Conservation (phyloP, 1,140 invertebrate species). For the Homarus americanus region DNA sequence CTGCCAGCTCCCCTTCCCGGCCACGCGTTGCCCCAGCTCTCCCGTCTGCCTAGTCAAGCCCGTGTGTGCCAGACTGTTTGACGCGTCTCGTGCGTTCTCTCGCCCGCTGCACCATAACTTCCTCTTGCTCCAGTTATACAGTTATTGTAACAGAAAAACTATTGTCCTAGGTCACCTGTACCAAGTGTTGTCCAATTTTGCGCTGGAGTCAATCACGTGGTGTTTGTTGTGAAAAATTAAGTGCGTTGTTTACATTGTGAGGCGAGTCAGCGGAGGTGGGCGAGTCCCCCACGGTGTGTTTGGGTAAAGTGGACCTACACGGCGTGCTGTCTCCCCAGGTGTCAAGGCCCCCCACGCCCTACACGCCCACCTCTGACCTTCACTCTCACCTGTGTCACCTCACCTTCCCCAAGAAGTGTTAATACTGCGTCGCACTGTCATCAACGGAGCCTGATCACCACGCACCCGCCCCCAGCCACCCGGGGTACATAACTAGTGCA, state of each 20-base stretch:
- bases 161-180: background rate
- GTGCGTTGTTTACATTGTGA: slow-evolving; percentile 12
- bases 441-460: too few species aligned
- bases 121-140: background rate
- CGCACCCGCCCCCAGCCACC: too few species aligned
- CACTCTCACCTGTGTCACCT: background rate
- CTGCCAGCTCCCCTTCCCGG: background rate
- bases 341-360: background rate
- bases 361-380: background rate
- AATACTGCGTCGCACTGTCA: too few species aligned
- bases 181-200: background rate
- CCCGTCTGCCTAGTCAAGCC: slow-evolving; percentile 50
- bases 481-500: too few species aligned
- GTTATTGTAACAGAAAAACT: background rate
- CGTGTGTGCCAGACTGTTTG: slow-evolving; percentile 58
- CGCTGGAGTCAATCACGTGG: background rate
- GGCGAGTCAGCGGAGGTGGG: background rate
- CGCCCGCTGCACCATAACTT: background rate
- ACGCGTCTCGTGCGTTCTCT: slow-evolving; percentile 8
- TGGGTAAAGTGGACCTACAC: background rate
- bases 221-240: background rate
- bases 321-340: background rate
- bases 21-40: slow-evolving; percentile 30
- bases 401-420: too few species aligned
- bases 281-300: background rate